Evolutionary conservation across 2,888 invertebrate genomes (phyloP), one percentile per base, ranked within the genome.

Genomic region (Eupithecia inturbata): DNA sequence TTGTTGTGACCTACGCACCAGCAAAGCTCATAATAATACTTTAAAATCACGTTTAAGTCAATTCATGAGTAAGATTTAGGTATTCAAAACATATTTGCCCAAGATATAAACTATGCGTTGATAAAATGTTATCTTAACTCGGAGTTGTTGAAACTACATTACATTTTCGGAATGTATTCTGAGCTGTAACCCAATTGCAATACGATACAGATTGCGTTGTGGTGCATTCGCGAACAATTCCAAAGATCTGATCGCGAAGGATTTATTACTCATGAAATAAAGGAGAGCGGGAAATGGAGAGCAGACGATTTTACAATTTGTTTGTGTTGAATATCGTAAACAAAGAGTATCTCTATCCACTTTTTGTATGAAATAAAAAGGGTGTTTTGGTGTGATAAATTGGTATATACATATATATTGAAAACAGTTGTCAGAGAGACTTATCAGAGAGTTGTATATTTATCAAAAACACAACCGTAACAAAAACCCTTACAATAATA

Each of bases 261-360:
- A 71, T 74, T 74, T 74, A 71, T 71, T 71, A 45, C 68, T 41
- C 57, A 36, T 26, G 28, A 70, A 70, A 70, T 62, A 68, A 68
- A 53, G n/a, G 68, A 53, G 68, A 68, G 31, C 26, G 39, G 39
- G 64, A 16, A 64, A 66, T 26, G 66, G 66, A 31, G 62, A 31
- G 62, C 62, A 31, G 31, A 66, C 66, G 36, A 64, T 36, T 66
- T 66, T 22, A 31, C 39, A 39, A 64, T 64, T 26, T 64, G 39
- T 66, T 66, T 36, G 64, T 66, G 26, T 26, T 39, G 36, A 26
- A 64, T 39, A 39, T 26, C n/a, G n/a, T 64, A 39, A 36, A 26
- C 64, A 64, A 26, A 39, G 39, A 64, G 33, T n/a, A 14, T 19
- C 28, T 1, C 7, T 0, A 7, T 49, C n/a, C 22, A 57, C 22